Base-by-base conservation (phyloP, 2,113 vertebrate genomes). In the Papio anubis region DNA sequence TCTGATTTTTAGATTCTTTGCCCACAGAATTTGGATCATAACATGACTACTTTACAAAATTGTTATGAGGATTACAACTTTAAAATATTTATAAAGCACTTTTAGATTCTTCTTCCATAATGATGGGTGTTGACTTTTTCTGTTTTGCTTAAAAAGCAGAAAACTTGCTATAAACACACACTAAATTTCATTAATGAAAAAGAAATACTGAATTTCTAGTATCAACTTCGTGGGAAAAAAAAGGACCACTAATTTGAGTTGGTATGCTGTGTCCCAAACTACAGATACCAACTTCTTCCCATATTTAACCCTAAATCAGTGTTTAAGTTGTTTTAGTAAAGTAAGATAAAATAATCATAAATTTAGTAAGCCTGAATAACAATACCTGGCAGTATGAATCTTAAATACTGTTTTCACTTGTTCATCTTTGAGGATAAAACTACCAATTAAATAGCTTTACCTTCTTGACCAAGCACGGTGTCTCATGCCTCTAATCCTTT, bases 121-220 rank as follows among this genome's bases (percentile, higher is more conserved):
- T 57, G 4, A 90, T 30, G 30, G 32, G 48, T 81, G 27, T 1
- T 93, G n/a, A 50, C 48, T 84, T 43, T 25, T 61, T 96, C 70
- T 92, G n/a, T 55, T 96, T 81, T 92, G 32, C 70, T 94, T 81
- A 78, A 35, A 64, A 76, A 94, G 81, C 17, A 93, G 27, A 84
- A 17, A 18, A 55, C 17, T 23, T 55, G 38, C 87, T 86, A 48
- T 25, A n/a, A 13, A 87, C 3, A 93, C 6, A 81, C 3, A 59
- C 6, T 83, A 43, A n/a, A 57, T 52, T 83, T 81, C 48, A 93
- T 66, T 70, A 64, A 5, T 88, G 11, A 8, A 32, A 30, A 40
- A 55, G 82, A 68, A 57, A 27, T 14, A 61, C 55, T 90, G 40
- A 92, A 90, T 80, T 48, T 87, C 20, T 27, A 91, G 50, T 78